Percentiles rank a stretch among this genome's conserved stretches.
These are phyloP conservation scores for Graphium colonna DNA, from an alignment of 2,888 invertebrate species.

Conservation along the genomic window DNA sequence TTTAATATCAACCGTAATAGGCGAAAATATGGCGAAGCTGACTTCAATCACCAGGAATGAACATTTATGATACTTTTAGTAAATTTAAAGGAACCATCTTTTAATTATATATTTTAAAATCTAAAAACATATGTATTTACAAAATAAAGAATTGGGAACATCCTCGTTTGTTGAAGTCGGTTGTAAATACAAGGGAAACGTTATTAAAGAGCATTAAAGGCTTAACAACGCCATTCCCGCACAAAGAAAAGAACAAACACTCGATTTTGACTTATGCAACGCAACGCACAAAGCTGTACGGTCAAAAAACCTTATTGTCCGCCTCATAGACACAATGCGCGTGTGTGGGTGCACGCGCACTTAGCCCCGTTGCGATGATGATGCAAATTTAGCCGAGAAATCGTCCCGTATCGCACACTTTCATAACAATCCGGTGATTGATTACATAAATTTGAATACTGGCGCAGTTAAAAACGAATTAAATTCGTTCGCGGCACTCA, in stretches of 20 bases:
- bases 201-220: no score
- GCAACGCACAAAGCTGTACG: constrained; percentile 8
- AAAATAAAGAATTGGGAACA: no score
- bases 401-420: constrained; percentile 71
- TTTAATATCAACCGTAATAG: no score
- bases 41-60: no score
- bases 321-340: constrained; percentile 27
- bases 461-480: constrained; percentile 73
- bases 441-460: constrained; percentile 76
- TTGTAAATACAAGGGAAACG: no score
- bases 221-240: background rate
- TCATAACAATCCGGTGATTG: constrained; percentile 78
- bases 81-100: no score
- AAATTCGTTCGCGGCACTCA: constrained; percentile 70
- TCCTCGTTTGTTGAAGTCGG: no score
- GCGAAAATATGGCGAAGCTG: no score
- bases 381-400: constrained; percentile 73
- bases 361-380: constrained; percentile 62
- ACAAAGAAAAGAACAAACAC: background rate
- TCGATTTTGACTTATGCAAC: constrained; percentile 11
- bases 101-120: no score
- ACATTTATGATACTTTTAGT: no score
- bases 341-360: constrained; percentile 39
- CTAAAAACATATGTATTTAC: no score
- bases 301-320: constrained; percentile 20